Conservation (phyloP, 2,113 vertebrate genomes). For the Aviceda subcristata region DNA sequence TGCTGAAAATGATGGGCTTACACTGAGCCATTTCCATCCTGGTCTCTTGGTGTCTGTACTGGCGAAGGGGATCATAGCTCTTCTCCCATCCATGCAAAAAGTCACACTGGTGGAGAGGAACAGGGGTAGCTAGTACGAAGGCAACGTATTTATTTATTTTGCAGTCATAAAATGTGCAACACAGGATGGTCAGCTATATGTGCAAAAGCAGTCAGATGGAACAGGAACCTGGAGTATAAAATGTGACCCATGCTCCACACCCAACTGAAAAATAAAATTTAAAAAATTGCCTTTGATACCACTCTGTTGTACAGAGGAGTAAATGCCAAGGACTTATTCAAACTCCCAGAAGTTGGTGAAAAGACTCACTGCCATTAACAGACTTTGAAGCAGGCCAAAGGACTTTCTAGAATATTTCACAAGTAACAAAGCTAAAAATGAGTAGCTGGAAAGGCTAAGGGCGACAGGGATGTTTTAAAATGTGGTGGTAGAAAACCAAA, state of each 20-base stretch:
- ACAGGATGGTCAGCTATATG: not conserved
- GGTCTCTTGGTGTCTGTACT: not conserved
- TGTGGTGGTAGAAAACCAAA: constrained; percentile 1
- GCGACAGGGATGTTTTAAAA: not conserved
- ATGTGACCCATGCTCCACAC: not conserved
- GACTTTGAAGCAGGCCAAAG: not conserved
- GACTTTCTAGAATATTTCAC: not conserved
- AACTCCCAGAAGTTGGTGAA: not conserved
- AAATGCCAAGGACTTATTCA: not conserved
- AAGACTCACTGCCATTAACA: not conserved
- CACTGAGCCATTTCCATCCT: not conserved
- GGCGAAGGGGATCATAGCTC: not conserved
- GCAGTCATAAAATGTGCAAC: not conserved
- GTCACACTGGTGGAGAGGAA: not conserved
- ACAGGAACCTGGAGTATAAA: not conserved
- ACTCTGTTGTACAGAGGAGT: not conserved
- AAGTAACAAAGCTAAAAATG: not conserved
- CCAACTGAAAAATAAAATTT: not conserved
- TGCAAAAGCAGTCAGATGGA: not conserved
- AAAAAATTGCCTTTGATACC: not conserved
- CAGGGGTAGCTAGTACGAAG: not conserved
- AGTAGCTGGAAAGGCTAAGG: constrained; percentile 5
- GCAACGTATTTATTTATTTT: not conserved
- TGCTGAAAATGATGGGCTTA: not conserved
- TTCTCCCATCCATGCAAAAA: not conserved